Conservation (phyloP, 2,888 invertebrate species). For the Tineola bisselliella region DNA sequence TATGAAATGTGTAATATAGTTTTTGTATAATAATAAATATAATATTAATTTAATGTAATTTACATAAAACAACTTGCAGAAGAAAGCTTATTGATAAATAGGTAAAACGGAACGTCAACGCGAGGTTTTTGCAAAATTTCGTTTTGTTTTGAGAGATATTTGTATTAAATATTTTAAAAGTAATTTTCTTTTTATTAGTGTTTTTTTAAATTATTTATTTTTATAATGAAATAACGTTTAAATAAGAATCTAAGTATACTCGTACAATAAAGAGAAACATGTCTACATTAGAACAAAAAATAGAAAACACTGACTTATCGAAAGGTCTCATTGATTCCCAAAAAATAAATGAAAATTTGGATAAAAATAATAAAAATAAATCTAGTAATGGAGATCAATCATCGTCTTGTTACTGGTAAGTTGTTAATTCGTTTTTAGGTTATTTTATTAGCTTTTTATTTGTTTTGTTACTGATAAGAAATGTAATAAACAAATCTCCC, state of each 20-base stretch:
- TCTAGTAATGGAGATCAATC: conserved; percentile 39
- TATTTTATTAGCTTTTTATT: neutral
- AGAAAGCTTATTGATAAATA: no score
- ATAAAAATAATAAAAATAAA: conserved; percentile 42
- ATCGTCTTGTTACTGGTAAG: conserved; percentile 51
- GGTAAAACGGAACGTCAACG: no score
- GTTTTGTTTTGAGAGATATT: no score
- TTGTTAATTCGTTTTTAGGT: conserved; percentile 15
- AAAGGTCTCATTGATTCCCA: conserved; percentile 36
- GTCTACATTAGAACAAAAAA: neutral
- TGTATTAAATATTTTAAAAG: no score
- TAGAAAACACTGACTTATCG: neutral
- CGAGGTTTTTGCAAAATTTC: no score
- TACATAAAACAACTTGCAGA: no score
- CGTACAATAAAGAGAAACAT: neutral
- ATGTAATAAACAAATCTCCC: no score
- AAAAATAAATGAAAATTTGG: conserved; percentile 40
- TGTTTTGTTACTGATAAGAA: neutral
- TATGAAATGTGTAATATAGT: no score
- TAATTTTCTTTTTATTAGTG: neutral
- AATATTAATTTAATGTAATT: no score
- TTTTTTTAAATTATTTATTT: neutral
- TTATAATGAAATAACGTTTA: neutral
- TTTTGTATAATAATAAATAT: no score
- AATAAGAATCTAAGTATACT: neutral